Conservation (phyloP, 2,113 vertebrate genomes). For the Proterorhinus semilunaris region DNA sequence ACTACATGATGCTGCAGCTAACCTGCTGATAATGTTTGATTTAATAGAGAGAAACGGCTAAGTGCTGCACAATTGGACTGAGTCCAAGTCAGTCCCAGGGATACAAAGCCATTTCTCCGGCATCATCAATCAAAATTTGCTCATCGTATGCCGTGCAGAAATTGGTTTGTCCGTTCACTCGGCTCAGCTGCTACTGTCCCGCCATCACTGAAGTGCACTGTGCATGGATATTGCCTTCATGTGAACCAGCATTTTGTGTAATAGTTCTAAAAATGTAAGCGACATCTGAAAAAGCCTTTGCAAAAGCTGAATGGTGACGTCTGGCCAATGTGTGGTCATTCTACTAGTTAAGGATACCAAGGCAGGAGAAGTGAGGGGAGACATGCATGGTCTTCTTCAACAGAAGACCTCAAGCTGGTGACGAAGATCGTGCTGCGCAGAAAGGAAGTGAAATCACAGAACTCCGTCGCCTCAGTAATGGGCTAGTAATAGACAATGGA, state of each 20-base stretch:
- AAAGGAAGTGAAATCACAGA: too few species aligned
- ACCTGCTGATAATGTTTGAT: conserved; percentile 20
- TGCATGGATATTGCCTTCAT: neutral
- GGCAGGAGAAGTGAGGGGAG: too few species aligned
- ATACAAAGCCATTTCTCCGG: conserved; percentile 32
- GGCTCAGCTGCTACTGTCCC: conserved; percentile 15
- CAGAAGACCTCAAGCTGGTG: too few species aligned
- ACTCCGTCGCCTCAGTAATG: too few species aligned
- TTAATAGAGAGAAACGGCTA: conserved; percentile 27
- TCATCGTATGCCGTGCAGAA: conserved; percentile 27
- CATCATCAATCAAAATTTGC: conserved; percentile 44
- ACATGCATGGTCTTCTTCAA: too few species aligned
- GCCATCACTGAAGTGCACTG: conserved; percentile 12
- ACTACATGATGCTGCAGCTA: neutral
- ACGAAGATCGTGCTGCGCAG: too few species aligned
- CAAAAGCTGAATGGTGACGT: too few species aligned
- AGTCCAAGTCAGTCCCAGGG: conserved; percentile 30
- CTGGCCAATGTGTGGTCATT: too few species aligned
- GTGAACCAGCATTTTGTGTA: neutral
- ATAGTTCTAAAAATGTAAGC: neutral
- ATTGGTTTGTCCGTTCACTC: conserved; percentile 14
- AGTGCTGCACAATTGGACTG: conserved; percentile 17
- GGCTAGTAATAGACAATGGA: too few species aligned
- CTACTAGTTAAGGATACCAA: too few species aligned
- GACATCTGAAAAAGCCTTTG: neutral